phyloP scores from a whole-genome alignment of 53 echinoderm and acorn worm species.

The Crossaster papposus region DNA sequence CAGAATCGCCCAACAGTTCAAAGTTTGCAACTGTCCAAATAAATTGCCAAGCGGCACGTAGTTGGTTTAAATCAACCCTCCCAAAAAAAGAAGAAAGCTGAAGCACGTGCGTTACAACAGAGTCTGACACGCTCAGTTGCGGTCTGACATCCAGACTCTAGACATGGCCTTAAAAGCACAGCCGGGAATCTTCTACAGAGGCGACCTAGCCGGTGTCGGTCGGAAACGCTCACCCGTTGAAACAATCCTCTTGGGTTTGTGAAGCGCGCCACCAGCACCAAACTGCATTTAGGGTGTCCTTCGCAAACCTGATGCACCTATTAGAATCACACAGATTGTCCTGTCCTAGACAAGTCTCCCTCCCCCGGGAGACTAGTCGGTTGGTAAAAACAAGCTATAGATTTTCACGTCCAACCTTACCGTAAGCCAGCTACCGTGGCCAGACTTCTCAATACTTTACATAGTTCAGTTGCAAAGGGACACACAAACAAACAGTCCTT shows the following conservation, averaged over 20 bases:
- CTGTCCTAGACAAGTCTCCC: background rate
- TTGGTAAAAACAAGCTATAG: background rate
- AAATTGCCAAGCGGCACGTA: background rate
- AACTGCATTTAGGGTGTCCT: background rate
- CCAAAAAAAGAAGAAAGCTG: background rate
- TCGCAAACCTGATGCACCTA: background rate
- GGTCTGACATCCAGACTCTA: background rate
- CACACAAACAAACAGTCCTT: slow-evolving; percentile 25
- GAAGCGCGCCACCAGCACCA: background rate
- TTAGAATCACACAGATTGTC: slow-evolving; percentile 14
- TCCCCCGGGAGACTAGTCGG: background rate
- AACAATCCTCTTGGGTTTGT: background rate
- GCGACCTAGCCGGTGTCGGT: background rate
- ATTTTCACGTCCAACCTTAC: background rate
- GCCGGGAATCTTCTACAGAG: background rate
- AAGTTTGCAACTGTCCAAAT: background rate
- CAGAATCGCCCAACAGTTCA: background rate
- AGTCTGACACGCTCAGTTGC: background rate
- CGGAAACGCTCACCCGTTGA: background rate
- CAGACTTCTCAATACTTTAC: background rate
- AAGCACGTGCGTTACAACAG: background rate
- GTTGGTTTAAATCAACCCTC: background rate
- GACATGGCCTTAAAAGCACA: background rate
- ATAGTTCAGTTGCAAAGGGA: slow-evolving; percentile 18
- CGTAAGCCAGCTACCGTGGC: slow-evolving; percentile 1